A percentile compares a stretch with the other conserved stretches of the same genome.
Evolutionary conservation across 1,140 invertebrate genomes (phyloP).

Genomic region (Amphibalanus amphitrite): DNA sequence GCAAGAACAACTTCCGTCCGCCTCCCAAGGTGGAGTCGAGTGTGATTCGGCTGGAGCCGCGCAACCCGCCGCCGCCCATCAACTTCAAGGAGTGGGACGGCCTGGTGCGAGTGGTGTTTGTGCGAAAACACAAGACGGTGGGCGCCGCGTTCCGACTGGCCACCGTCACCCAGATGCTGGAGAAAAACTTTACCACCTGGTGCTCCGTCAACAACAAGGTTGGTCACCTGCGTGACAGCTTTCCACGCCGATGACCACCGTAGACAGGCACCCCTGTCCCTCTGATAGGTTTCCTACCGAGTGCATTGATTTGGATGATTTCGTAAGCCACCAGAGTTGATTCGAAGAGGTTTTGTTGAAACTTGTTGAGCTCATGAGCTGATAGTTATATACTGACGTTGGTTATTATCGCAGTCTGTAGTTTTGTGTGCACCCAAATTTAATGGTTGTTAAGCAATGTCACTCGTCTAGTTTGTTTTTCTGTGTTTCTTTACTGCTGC

Average conservation of each 20-base stretch:
- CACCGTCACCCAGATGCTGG: slow-evolving; percentile 58
- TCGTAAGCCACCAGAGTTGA: no score
- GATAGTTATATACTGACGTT: no score
- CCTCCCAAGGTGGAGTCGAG: slow-evolving; percentile 91
- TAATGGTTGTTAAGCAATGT: no score
- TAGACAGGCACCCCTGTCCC: neutral
- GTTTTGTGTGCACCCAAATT: no score
- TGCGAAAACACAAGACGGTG: slow-evolving; percentile 88
- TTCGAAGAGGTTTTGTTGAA: no score
- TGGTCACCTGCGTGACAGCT: slow-evolving; percentile 11
- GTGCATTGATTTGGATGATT: no score
- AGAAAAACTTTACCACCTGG: slow-evolving; percentile 81
- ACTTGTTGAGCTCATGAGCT: no score
- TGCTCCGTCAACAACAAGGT: slow-evolving; percentile 76
- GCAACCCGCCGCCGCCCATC: slow-evolving; percentile 87
- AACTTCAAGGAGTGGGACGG: slow-evolving; percentile 98
- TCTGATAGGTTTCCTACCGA: slow-evolving; percentile 5
- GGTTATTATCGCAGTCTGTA: no score
- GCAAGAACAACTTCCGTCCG: slow-evolving; percentile 95
- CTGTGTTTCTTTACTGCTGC: no score
- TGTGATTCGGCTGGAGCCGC: slow-evolving; percentile 94
- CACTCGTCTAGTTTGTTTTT: no score
- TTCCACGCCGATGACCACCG: slow-evolving; percentile 11
- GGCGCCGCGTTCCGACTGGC: slow-evolving; percentile 67
- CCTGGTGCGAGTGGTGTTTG: slow-evolving; percentile 80